Base-by-base conservation (phyloP, 2,888 invertebrate species). In the Chrysina gloriosa region DNA sequence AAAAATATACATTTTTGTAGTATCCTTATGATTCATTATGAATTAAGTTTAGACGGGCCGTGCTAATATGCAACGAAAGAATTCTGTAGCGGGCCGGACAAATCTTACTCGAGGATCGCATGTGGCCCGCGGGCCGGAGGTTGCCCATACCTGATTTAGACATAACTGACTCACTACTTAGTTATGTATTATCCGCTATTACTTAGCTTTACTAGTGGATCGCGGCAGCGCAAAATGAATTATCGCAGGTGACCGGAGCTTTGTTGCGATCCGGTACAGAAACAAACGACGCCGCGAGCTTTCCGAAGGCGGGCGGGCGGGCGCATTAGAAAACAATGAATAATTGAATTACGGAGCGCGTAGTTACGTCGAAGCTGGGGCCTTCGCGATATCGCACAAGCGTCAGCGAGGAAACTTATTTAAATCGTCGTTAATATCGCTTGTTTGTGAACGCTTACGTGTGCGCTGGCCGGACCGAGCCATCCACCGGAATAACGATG, bases 311-410 rank as follows among this genome's bases (percentile, higher is more conserved):
- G n/a, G 21, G 63, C 19, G 45, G 25, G 31, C 50, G 68, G 16
- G 29, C 56, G 66, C 71, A 72, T 71, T 71, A 73, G 70, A 71
- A 73, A 70, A 73, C 73, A 71, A 71, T 71, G 69, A 70, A 71
- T 71, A 73, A 73, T 73, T 71, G 72, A 72, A 73, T 67, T 73
- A 70, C 70, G 63, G 14, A 14, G 16, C 19, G 31, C 16, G 54
- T 19, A 16, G 5, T 9, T 34, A 31, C 34, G 16, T n/a, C 9
- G 16, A 31, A 19, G 16, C 9, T 27, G 34, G 25, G 25, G 9
- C 65, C 50, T 21, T 21, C 19, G 69, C 67, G 67, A 70, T 70
- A 72, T 71, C 65, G 65, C 70, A 72, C 69, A 69, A 71, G 71
- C 67, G 72, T 72, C 72, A 71, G 42, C 27, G 61, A 19, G 16